Base-by-base conservation (phyloP, 2,888 invertebrate species). In the Mesoligia furuncula region DNA sequence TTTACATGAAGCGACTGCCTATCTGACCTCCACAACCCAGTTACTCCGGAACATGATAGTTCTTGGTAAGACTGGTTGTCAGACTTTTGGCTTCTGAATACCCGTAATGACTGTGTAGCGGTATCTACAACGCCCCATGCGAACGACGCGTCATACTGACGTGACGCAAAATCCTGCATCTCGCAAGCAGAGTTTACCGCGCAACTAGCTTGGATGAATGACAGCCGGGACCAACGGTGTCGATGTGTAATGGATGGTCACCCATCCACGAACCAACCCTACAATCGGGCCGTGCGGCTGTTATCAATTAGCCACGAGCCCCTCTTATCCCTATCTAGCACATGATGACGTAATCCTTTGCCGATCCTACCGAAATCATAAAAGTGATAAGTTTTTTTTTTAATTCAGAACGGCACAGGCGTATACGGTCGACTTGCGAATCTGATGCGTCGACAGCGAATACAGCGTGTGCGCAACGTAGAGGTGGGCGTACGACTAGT, bases 401-500 rank as follows among this genome's bases (percentile, higher is more conserved):
- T 24, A 27, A 68, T 66, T 11, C 72, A 98, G 98, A 98, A 98
- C 90, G 98, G 98, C 11, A 98, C 98, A 5, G 98, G 98, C 11
- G 97, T 98, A 64, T 98, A 98, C 90, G 97, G 97, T 0, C 97
- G 97, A 76, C 95, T 98, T 2, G 98, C 98, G 94, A 96, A 97
- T 0, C 92, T 98, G 72, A 98, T 98, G 98, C 95, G 96, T 4
- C 94, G 96, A 0, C 97, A 98, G 87, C 94, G 95, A 51, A 95
- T 97, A 1, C 97, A 97, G 87, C 95, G 98, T 36, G 97, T 98
- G 24, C 97, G 97, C 88, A 98, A 98, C 17, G 97, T 98, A 0
- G 98, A 98, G 90, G 97, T 97, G 54, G 98, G 98, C 0, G 98
- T 98, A 31, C 96, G 97, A 84, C 92, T 97, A 66, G 98, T 98